phyloP scores from a whole-genome alignment of 2,113 vertebrate species.

The Psilopogon haemacephalus region DNA sequence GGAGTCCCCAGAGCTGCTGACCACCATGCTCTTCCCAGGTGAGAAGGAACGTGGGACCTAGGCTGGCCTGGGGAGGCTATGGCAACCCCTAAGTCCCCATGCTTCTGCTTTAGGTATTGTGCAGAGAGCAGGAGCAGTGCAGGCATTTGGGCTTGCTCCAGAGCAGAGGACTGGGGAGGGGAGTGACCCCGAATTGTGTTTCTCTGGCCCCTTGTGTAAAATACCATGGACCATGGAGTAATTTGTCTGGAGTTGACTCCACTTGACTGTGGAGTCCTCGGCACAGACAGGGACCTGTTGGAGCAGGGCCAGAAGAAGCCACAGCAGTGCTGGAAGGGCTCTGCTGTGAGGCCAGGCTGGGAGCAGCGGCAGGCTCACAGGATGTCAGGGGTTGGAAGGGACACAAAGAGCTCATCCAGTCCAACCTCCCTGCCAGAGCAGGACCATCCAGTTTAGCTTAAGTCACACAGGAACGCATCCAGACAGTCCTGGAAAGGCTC shows the following conservation, averaged over 20 bases:
- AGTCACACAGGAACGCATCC: too few relatives aligned
- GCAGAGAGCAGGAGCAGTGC: not conserved
- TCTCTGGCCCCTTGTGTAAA: not conserved
- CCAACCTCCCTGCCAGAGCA: too few relatives aligned
- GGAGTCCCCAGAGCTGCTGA: conserved; percentile 87
- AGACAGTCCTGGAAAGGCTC: too few relatives aligned
- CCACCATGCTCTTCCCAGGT: conserved; percentile 95
- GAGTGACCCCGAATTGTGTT: not conserved
- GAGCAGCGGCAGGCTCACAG: too few relatives aligned
- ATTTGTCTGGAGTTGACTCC: not conserved
- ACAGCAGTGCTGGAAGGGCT: not conserved
- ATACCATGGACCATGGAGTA: accelerated
- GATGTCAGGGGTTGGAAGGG: too few relatives aligned
- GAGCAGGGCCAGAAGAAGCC: not conserved
- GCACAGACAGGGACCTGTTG: too few relatives aligned
- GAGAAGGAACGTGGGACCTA: not conserved
- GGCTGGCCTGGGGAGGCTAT: too few relatives aligned
- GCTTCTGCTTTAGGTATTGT: accelerated
- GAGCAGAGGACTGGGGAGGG: not conserved
- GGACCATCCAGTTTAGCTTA: too few relatives aligned
- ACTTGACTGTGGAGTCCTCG: not conserved
- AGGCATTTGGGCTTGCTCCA: not conserved
- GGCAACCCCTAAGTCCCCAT: too few relatives aligned
- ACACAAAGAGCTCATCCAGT: too few relatives aligned
- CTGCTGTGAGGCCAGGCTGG: not conserved